phyloP scores from a whole-genome alignment of 2,113 vertebrate genomes.

The Lasiurus cinereus region DNA sequence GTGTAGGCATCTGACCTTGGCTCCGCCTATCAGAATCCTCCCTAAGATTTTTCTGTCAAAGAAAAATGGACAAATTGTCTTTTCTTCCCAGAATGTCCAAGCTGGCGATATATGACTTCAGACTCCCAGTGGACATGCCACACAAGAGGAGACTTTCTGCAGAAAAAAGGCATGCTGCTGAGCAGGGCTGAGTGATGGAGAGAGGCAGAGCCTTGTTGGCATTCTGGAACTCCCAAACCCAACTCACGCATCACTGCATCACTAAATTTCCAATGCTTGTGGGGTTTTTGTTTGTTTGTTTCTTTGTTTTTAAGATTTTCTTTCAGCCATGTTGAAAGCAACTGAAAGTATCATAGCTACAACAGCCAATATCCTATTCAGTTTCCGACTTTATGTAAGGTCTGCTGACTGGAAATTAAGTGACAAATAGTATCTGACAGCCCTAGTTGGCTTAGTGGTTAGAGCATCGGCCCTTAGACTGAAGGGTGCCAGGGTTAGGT shows the following conservation, averaged over 20 bases:
- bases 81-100: neutral
- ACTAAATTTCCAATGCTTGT: neutral
- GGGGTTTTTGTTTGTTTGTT: neutral
- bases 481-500: too few species aligned
- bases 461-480: too few species aligned
- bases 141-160: neutral
- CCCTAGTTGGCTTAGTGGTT: too few species aligned
- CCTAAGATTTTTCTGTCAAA: neutral
- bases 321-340: neutral
- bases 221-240: neutral
- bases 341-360: neutral
- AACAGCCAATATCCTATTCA: neutral
- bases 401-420: constrained; percentile 1
- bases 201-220: neutral
- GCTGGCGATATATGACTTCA: neutral
- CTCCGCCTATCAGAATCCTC: neutral
- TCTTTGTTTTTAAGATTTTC: neutral
- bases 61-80: neutral
- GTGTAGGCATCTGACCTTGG: neutral
- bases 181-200: neutral
- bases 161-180: neutral
- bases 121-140: neutral
- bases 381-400: neutral
- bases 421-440: neutral
- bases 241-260: neutral